Percentiles rank a stretch among this genome's conserved stretches.
Conservation (phyloP, 1,140 invertebrate species). For the Acromyrmex heyeri region DNA sequence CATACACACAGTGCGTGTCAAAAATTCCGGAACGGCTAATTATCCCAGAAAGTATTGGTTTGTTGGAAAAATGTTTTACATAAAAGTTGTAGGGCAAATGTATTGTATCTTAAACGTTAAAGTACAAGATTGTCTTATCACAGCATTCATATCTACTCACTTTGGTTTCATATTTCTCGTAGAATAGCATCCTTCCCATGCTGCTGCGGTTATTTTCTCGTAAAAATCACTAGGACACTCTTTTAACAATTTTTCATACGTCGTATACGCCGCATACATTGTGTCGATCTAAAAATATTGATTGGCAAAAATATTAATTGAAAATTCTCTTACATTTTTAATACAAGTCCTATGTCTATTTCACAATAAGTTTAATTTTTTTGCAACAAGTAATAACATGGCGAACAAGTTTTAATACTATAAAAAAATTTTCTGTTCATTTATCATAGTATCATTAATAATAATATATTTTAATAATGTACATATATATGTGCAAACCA, state of each 20-base stretch:
- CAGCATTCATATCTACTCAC: constrained; percentile 73
- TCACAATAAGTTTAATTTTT: background rate
- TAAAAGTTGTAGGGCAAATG: too few relatives aligned
- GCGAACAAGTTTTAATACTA: background rate
- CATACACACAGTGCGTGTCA: too few relatives aligned
- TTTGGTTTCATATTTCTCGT: constrained; percentile 88
- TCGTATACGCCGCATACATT: constrained; percentile 82
- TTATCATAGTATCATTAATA: background rate
- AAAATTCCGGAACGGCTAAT: too few relatives aligned
- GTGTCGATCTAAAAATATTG: constrained; percentile 85
- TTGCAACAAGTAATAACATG: background rate
- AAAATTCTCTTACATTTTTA: background rate
- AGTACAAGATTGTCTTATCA: background rate
- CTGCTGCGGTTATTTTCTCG: constrained; percentile 77
- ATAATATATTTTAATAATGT: background rate
- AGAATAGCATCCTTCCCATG: constrained; percentile 84
- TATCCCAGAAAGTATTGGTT: too few relatives aligned
- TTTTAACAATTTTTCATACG: constrained; percentile 73
- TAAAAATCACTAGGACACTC: constrained; percentile 49
- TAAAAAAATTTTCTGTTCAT: background rate
- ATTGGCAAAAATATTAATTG: background rate
- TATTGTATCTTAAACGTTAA: background rate
- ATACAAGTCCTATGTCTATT: background rate
- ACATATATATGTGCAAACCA: constrained; percentile 86
- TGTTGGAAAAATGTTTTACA: too few relatives aligned